A percentile compares a stretch with the other conserved stretches of the same genome.
These are phyloP conservation scores for Podarcis raffonei DNA, from an alignment of 2,113 vertebrate genomes.

Conservation along the genomic window DNA sequence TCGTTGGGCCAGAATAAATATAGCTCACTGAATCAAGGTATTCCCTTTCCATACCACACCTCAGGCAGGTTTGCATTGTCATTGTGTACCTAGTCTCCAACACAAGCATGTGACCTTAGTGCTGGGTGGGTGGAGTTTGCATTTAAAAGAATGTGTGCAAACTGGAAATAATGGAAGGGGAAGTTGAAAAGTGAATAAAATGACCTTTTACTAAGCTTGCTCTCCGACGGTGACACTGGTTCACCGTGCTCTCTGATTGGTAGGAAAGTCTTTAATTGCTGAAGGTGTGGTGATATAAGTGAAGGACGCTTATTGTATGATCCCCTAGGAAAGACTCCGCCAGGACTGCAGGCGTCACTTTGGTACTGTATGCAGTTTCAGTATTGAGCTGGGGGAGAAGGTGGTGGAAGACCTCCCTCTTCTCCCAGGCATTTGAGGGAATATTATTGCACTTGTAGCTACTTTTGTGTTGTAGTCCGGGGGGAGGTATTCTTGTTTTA, in stretches of 20 bases:
- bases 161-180: rapidly evolving
- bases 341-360: not conserved
- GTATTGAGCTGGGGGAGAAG: not conserved
- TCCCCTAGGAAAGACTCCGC: not conserved
- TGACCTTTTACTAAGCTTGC: rapidly evolving
- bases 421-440: no score
- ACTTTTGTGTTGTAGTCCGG: no score
- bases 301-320: not conserved
- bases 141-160: rapidly evolving
- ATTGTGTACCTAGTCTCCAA: not conserved
- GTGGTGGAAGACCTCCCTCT: no score
- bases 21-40: conserved; percentile 12
- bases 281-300: not conserved
- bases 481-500: no score
- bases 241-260: not conserved
- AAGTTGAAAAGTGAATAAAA: not conserved
- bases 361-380: not conserved
- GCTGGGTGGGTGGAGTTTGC: not conserved
- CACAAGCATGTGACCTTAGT: not conserved
- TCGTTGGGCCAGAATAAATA: not conserved
- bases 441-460: no score
- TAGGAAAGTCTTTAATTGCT: rapidly evolving
- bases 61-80: not conserved
- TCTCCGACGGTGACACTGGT: not conserved
- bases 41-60: not conserved